Base-by-base conservation (phyloP, 2,113 vertebrate genomes). In the Zosterops hypoxanthus region DNA sequence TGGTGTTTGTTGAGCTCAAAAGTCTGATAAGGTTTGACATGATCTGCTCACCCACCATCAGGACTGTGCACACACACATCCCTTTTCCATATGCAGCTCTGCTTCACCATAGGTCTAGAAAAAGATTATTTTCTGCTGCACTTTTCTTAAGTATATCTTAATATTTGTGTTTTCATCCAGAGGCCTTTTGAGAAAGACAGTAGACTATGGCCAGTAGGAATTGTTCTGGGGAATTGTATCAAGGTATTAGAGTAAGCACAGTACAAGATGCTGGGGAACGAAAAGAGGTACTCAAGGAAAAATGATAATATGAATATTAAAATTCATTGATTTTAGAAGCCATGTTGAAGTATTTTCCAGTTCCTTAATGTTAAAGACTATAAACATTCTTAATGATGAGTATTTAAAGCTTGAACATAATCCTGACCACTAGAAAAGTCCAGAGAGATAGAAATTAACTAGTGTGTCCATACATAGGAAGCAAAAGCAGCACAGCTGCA, bases 11-110 rank as follows among this genome's bases (percentile, higher is more conserved):
- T 29, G 53, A 42, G 20, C 33, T 66, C 23, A 46, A 34, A 64
- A 66, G 21, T 44, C 12, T 46, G 9, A 0, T 33, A 25, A 33
- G 9, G 2, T 72, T 72, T 57, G n/a, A 14, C 4, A 0, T 39
- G 6, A 9, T 55, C 17, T 60, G 24, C n/a, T 86, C 33, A 44
- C 76, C 6, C 21, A 12, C 23, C 1, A 0, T 64, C 29, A 34
- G 36, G 55, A 60, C 25, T 9, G 3, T 18, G 23, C 6, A 5
- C 14, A 36, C 19, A 36, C 8, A 33, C 7, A 12, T 39, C 20
- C 8, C 25, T 23, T 78, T 85, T 14, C 6, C 8, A 10, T 47
- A 31, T 9, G 23, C 12, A 46, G 19, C 36, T 70, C 31, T 56
- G 41, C 46, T 73, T 26, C n/a, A 42, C 28, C 26, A 21, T 6